Evolutionary conservation across 2,888 invertebrate genomes (phyloP).

Genomic region (Ptychoptera contaminata): DNA sequence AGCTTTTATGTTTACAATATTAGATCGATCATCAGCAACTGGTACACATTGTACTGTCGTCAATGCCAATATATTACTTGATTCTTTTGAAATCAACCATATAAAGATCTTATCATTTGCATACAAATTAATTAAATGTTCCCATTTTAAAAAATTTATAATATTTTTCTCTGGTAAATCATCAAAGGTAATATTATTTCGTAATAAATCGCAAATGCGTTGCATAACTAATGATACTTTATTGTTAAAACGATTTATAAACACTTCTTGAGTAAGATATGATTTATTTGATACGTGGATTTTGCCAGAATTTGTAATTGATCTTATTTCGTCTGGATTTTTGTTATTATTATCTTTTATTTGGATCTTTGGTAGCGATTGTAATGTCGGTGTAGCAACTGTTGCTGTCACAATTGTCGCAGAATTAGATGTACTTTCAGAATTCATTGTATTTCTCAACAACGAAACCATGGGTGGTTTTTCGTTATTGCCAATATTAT

Average conservation of each 20-base stretch:
- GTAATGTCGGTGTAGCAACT: too few species aligned
- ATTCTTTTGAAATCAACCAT: conserved; percentile 21
- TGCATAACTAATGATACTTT: conserved; percentile 11
- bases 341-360: too few species aligned
- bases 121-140: conserved; percentile 12
- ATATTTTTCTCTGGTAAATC: conserved; percentile 17
- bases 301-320: too few species aligned
- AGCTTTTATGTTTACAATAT: conserved; percentile 22
- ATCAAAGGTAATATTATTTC: conserved; percentile 23
- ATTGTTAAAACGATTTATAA: conserved; percentile 7
- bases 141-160: conserved; percentile 7
- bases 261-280: neutral
- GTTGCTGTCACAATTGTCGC: too few species aligned
- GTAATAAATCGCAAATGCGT: conserved; percentile 17
- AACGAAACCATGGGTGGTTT: too few species aligned
- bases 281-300: neutral
- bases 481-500: too few species aligned
- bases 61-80: conserved; percentile 18
- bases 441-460: too few species aligned
- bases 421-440: too few species aligned
- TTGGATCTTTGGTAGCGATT: too few species aligned
- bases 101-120: conserved; percentile 20
- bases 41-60: conserved; percentile 26
- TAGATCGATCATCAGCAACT: conserved; percentile 20
- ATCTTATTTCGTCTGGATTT: too few species aligned